These are phyloP conservation scores for Eublepharis macularius DNA, from an alignment of 2,113 vertebrate species.

Conservation along the genomic window DNA sequence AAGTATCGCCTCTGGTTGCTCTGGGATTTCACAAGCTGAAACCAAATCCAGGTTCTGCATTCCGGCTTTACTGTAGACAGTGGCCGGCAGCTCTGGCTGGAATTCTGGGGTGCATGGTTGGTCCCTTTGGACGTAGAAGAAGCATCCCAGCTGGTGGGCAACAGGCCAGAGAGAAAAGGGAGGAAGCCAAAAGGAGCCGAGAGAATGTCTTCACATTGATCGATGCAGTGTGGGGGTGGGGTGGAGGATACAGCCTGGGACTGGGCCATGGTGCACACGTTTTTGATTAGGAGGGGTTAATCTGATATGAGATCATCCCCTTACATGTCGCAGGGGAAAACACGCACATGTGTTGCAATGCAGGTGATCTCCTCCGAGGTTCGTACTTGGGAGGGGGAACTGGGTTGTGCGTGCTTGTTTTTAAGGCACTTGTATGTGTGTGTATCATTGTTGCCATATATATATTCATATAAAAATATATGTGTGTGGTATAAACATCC, in stretches of 20 bases:
- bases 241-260: background rate
- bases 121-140: background rate
- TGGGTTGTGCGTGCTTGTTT: background rate
- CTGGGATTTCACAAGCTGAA: background rate
- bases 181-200: background rate
- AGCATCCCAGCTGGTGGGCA: background rate
- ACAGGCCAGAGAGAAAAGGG: background rate
- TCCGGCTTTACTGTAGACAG: background rate
- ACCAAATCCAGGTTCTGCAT: background rate
- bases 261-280: background rate
- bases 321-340: background rate
- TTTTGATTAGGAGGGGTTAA: constrained; percentile 14
- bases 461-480: too few species aligned
- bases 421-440: background rate
- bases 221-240: background rate
- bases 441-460: too few species aligned
- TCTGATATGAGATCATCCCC: constrained; percentile 15
- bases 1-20: background rate
- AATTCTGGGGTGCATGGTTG: background rate
- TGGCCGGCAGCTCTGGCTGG: background rate
- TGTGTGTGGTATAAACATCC: too few species aligned
- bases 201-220: background rate
- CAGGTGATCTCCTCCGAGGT: constrained; percentile 5
- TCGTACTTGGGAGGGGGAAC: background rate
- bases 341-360: background rate